These are phyloP conservation scores for Epinephelus cyanopodus DNA, from an alignment of 2,113 vertebrate species.

Conservation along the genomic window DNA sequence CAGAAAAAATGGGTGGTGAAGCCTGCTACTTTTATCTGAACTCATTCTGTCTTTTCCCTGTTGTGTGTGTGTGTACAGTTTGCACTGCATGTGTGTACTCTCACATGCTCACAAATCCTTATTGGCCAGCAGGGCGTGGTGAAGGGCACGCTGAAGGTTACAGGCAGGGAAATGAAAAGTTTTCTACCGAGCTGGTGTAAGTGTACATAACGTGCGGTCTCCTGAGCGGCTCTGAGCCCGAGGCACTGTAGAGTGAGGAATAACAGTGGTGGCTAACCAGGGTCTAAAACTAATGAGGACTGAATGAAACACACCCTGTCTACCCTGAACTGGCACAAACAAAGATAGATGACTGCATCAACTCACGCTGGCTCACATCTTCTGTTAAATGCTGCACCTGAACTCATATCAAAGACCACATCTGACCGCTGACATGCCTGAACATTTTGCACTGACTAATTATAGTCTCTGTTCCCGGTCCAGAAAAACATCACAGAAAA, in stretches of 20 bases:
- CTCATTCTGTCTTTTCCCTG: constrained; percentile 15
- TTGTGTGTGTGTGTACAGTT: constrained; percentile 36
- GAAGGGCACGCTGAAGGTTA: constrained; percentile 27
- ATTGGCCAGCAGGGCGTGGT: background rate
- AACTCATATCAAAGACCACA: background rate
- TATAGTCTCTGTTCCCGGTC: background rate
- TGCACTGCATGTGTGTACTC: constrained; percentile 41
- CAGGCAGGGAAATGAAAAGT: background rate
- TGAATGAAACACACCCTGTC: background rate
- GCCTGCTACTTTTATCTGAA: constrained; percentile 36
- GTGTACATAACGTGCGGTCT: background rate
- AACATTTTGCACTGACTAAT: background rate
- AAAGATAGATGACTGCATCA: constrained; percentile 1
- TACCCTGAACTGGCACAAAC: background rate
- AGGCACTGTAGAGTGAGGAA: background rate
- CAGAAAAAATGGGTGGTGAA: background rate
- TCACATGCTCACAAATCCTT: constrained; percentile 33
- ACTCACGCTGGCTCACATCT: background rate
- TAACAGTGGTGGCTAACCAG: background rate
- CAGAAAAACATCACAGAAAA: background rate
- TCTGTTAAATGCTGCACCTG: background rate
- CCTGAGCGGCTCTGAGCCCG: background rate
- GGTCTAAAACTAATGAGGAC: constrained; percentile 7
- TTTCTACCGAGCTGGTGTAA: constrained; percentile 8
- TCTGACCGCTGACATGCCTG: background rate